A percentile compares a stretch with the other conserved stretches of the same genome.
Conservation (phyloP, 2,113 vertebrate species). For the Lipotes vexillifer region DNA sequence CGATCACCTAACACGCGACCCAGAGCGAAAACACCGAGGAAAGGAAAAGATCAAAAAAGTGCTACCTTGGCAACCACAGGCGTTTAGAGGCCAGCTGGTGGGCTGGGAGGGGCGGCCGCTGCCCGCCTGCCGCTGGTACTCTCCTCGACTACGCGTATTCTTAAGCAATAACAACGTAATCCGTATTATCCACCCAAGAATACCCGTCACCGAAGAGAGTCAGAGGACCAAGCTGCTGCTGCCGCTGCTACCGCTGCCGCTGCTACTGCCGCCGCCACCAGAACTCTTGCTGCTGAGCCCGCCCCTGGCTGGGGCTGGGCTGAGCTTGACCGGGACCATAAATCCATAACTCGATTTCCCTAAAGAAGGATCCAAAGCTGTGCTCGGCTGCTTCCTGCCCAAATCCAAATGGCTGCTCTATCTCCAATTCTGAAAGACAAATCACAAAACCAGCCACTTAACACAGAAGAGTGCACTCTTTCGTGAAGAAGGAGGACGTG, state of each 20-base stretch:
- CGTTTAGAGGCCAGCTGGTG: slow-evolving; percentile 79
- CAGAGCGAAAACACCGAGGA: slow-evolving; percentile 65
- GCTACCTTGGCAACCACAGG: slow-evolving; percentile 86
- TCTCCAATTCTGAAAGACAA: slow-evolving; percentile 79
- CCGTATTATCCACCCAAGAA: slow-evolving; percentile 99
- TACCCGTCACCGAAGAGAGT: slow-evolving; percentile 99
- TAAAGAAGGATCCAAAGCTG: slow-evolving; percentile 83
- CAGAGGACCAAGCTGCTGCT: slow-evolving; percentile 82
- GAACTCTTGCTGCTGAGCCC: slow-evolving; percentile 74
- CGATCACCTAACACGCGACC: slow-evolving; percentile 60
- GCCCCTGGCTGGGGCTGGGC: slow-evolving; percentile 71
- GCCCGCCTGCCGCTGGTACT: slow-evolving; percentile 94
- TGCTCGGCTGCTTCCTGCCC: slow-evolving; percentile 73
- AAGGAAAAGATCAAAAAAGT: slow-evolving; percentile 78
- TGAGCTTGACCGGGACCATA: slow-evolving; percentile 81
- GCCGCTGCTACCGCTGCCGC: slow-evolving; percentile 57
- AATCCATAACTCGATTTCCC: slow-evolving; percentile 87
- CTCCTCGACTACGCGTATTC: slow-evolving; percentile 99
- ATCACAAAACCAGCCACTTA: slow-evolving; percentile 78
- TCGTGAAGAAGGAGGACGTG: background rate
- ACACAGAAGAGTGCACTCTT: slow-evolving; percentile 30
- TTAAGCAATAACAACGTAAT: slow-evolving; percentile 99
- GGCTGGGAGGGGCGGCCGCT: slow-evolving; percentile 81
- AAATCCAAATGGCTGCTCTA: slow-evolving; percentile 80
- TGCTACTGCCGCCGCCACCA: slow-evolving; percentile 25